These are phyloP conservation scores for Holocentrus rufus DNA, from an alignment of 2,797 vertebrate species.

Conservation along the genomic window DNA sequence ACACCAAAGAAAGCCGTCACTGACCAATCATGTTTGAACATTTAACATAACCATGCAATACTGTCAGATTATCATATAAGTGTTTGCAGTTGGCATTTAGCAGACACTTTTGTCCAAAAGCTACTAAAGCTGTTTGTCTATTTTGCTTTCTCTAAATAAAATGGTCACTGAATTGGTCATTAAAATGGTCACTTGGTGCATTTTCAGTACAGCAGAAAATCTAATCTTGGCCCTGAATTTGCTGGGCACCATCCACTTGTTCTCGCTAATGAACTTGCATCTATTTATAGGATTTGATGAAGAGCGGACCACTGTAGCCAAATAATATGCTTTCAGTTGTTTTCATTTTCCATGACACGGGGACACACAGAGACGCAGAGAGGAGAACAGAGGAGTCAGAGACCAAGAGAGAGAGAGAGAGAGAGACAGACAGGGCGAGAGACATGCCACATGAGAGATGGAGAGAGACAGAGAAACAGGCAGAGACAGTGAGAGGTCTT, in stretches of 20 bases:
- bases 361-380: neutral
- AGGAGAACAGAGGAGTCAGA: neutral
- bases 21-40: no score
- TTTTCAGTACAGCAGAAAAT: neutral
- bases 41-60: no score
- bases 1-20: no score
- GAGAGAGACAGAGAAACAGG: conserved; percentile 28
- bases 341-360: neutral
- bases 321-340: no score
- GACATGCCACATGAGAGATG: no score
- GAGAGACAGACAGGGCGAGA: conserved; percentile 16
- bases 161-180: no score
- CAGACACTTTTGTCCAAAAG: no score
- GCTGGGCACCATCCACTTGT: neutral
- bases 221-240: neutral
- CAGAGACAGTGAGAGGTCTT: conserved; percentile 49
- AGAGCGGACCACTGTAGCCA: no score
- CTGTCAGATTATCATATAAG: neutral
- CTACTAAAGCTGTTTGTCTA: no score
- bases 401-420: conserved; percentile 35
- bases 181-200: no score
- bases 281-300: neutral
- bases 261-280: neutral
- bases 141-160: neutral
- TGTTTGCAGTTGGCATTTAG: no score